phyloP scores from a whole-genome alignment of 1,140 invertebrate species.

The Cherax destructor region DNA sequence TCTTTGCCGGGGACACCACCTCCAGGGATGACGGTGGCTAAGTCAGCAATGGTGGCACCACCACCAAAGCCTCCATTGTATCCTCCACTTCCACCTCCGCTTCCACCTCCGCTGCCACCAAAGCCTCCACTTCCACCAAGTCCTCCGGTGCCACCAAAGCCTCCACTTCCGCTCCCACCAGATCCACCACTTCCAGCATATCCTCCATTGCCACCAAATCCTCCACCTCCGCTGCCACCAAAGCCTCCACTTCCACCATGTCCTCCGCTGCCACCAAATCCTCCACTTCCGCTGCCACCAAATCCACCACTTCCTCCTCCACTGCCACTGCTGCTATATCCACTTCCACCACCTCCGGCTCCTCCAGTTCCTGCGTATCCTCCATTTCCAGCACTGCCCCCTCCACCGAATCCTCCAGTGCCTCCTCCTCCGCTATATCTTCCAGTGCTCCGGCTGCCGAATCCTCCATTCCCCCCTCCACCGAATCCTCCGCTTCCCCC shows the following conservation, averaged over 20 bases:
- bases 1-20: slow-evolving; percentile 73
- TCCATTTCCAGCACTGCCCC: background rate
- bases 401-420: slow-evolving; percentile 7
- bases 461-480: background rate
- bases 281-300: slow-evolving; percentile 9
- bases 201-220: background rate
- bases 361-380: background rate
- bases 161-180: background rate
- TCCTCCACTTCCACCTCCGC: slow-evolving; percentile 12
- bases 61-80: slow-evolving; percentile 14
- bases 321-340: background rate
- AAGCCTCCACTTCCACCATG: slow-evolving; percentile 13
- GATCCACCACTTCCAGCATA: background rate
- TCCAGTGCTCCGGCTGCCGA: background rate
- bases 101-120: background rate
- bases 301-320: background rate
- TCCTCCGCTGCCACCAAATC: slow-evolving; percentile 11
- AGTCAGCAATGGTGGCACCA: slow-evolving; percentile 25
- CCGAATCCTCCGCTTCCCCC: background rate
- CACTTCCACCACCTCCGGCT: background rate
- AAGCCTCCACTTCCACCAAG: background rate
- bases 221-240: background rate
- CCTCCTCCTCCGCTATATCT: background rate
- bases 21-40: slow-evolving; percentile 63
- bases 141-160: background rate